Percentiles rank a stretch among this genome's conserved stretches.
Conservation (phyloP, 2,797 vertebrate genomes). For the Tragopan temminckii region DNA sequence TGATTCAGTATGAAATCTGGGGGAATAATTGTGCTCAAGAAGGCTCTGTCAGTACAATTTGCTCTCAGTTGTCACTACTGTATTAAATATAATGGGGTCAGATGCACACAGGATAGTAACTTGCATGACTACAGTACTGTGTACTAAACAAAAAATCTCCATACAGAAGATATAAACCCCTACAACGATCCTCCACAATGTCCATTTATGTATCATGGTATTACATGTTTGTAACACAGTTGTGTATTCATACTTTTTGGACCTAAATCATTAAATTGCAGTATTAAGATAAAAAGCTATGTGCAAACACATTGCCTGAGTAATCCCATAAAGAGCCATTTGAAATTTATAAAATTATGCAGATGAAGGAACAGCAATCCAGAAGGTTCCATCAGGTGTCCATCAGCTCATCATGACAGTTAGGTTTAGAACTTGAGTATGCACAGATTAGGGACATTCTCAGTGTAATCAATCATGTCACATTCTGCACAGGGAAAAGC, state of each 20-base stretch:
- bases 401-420: neutral
- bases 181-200: neutral
- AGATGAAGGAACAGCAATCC: neutral
- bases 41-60: constrained; percentile 63
- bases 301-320: neutral
- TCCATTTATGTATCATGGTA: neutral
- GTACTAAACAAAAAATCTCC: neutral
- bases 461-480: neutral
- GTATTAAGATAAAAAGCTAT: neutral
- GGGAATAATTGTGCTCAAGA: constrained; percentile 47
- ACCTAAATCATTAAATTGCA: neutral
- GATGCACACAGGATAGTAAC: constrained; percentile 7
- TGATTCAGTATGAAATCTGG: constrained; percentile 50
- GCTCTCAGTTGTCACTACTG: constrained; percentile 22
- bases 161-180: neutral
- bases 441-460: neutral
- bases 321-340: neutral
- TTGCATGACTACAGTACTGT: neutral
- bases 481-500: neutral
- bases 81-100: constrained; percentile 16
- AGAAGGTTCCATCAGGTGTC: neutral
- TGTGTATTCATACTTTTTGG: neutral
- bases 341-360: neutral
- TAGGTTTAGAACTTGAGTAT: neutral
- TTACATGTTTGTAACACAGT: neutral